Conservation (phyloP, 2,797 vertebrate genomes). For the Rhinatrema bivittatum region DNA sequence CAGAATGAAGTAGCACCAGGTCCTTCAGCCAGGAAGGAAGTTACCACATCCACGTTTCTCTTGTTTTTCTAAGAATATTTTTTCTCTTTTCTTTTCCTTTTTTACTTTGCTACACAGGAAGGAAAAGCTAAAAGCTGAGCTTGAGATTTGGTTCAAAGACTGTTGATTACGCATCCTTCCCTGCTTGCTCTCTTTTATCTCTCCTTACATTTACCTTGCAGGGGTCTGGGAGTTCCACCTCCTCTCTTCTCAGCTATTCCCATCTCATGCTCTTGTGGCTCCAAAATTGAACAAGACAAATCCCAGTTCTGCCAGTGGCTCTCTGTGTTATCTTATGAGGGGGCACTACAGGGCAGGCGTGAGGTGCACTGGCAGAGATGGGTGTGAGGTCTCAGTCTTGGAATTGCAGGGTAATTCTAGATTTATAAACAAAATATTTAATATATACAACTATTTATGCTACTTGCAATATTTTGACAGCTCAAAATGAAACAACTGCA, state of each 20-base stretch:
- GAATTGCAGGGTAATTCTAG: too few relatives aligned
- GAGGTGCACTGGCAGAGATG: too few relatives aligned
- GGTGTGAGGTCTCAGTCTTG: too few relatives aligned
- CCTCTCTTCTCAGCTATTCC: slow-evolving; percentile 8
- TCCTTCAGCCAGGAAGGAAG: slow-evolving; percentile 77
- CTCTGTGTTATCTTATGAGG: too few relatives aligned
- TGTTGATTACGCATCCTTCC: slow-evolving; percentile 58
- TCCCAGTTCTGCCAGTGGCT: too few relatives aligned
- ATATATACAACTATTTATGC: too few relatives aligned
- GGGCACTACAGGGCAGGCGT: too few relatives aligned
- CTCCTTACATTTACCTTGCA: slow-evolving; percentile 50
- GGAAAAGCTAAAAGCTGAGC: slow-evolving; percentile 79
- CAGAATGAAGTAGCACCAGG: slow-evolving; percentile 64
- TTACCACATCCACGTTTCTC: slow-evolving; percentile 62
- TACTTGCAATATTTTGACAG: too few relatives aligned
- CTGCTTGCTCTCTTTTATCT: slow-evolving; percentile 56
- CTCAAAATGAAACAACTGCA: too few relatives aligned
- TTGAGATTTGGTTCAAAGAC: slow-evolving; percentile 70
- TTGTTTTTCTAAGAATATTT: slow-evolving; percentile 77
- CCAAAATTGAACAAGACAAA: too few relatives aligned
- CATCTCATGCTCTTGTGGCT: too few relatives aligned
- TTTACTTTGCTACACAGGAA: slow-evolving; percentile 76
- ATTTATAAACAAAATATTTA: too few relatives aligned
- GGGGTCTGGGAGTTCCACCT: slow-evolving; percentile 31
- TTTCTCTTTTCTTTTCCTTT: slow-evolving; percentile 60